Conservation (phyloP, 53 echinoderm and acorn worm genomes). For the Crossaster papposus region DNA sequence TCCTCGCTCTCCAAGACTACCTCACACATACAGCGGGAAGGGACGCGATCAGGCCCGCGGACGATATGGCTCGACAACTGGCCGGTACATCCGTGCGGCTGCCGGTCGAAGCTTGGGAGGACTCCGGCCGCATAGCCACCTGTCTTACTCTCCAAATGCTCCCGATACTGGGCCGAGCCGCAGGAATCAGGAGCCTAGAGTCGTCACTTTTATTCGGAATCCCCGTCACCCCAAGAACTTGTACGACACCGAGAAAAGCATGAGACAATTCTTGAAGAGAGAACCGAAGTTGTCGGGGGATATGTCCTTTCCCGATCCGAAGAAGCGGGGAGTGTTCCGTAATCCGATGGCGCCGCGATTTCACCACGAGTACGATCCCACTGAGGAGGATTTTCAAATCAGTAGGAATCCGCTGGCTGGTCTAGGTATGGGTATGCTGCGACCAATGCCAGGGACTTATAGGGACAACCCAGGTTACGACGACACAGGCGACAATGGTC, state of each 20-base stretch:
- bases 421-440: not conserved
- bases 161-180: not conserved
- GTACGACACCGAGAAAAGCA: constrained; percentile 45
- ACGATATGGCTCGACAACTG: not conserved
- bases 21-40: not conserved
- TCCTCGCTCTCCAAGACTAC: not conserved
- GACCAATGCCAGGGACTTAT: not conserved
- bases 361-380: constrained; percentile 26
- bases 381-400: constrained; percentile 8
- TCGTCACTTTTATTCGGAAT: constrained; percentile 17
- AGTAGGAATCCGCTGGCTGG: constrained; percentile 4
- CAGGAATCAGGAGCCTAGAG: not conserved
- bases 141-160: constrained; percentile 12
- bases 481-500: constrained; percentile 4
- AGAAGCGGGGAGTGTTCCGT: not conserved
- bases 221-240: constrained; percentile 43
- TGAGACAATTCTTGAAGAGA: constrained; percentile 9
- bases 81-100: constrained; percentile 24
- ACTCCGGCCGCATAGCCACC: constrained; percentile 16
- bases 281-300: not conserved
- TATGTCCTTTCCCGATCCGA: constrained; percentile 30
- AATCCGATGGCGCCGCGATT: constrained; percentile 40
- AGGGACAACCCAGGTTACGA: not conserved
- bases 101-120: constrained; percentile 18
- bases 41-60: not conserved